Evolutionary conservation across 2,113 vertebrate species (phyloP), one percentile per base, ranked within the genome.

Genomic region (Burhinus oedicnemus): DNA sequence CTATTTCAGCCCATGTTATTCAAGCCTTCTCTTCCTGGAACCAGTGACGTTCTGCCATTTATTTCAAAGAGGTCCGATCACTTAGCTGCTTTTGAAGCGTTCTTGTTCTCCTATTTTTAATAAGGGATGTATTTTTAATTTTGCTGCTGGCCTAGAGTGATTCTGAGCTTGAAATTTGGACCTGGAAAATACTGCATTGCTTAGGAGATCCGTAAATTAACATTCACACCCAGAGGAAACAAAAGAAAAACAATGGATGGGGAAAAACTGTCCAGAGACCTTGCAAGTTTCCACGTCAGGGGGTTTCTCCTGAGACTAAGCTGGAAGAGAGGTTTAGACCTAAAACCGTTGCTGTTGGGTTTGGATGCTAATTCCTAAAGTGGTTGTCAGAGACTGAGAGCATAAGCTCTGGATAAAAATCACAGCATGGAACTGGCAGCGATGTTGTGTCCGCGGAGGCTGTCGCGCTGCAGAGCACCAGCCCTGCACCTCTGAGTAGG

Each of bases 361-460:
- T 60, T 49, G 55, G 64, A 51, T 20, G 34, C 45, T 30, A 36
- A 12, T n/a, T 83, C 61, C 40, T 55, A 1, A 36, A 62, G 34
- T 6, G 25, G 11, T 6, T n/a, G 42, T 36, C 77, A 64, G 79
- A 26, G 3, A 51, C 27, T 2, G 5, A 52, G 36, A 26, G 30
- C n/a, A 15, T 13, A 23, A 44, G 60, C 58, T 36, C 68, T 6
- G 17, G 12, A 23, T 20, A 19, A 15, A 61, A 93, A 32, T 4
- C 25, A 8, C 18, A 12, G 34, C 1, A 40, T 5, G 27, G n/a
- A 61, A 8, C 3, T 7, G 47, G 52, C 32, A 20, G 7, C 2
- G 2, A 5, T 0, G 21, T 2, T 15, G 15, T 3, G 5, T 6
- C 25, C 1, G 1, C 7, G 34, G 11, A 5, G 30, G 51, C 42